Conservation (phyloP, 2,797 vertebrate species). For the Syngnathus rostellatus region DNA sequence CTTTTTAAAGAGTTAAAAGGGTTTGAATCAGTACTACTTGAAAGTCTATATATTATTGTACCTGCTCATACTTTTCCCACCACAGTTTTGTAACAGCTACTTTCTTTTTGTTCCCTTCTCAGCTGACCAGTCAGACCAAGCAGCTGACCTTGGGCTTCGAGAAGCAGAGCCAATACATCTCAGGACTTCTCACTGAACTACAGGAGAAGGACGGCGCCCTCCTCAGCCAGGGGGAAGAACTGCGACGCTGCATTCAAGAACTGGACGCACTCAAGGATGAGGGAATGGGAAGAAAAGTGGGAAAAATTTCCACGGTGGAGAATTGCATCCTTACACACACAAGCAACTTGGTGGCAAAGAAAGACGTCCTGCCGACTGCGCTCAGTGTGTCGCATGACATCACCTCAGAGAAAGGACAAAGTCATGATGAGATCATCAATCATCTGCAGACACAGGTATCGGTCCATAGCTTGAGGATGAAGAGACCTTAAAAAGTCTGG, state of each 20-base stretch:
- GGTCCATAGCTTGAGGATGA: neutral
- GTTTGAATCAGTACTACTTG: neutral
- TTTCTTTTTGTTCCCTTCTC: neutral
- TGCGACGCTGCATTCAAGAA: slow-evolving; percentile 49
- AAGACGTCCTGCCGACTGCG: slow-evolving; percentile 17
- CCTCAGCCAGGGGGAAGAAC: slow-evolving; percentile 52
- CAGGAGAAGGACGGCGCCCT: slow-evolving; percentile 63
- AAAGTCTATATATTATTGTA: neutral
- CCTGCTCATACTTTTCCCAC: neutral
- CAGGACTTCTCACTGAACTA: slow-evolving; percentile 64
- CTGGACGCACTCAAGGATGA: slow-evolving; percentile 30
- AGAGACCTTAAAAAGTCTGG: neutral
- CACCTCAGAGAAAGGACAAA: neutral
- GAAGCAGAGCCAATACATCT: slow-evolving; percentile 71
- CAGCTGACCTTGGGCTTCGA: slow-evolving; percentile 73
- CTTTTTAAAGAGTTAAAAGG: neutral
- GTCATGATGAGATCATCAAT: slow-evolving; percentile 17
- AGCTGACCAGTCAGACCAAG: slow-evolving; percentile 70
- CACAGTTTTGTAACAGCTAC: too few relatives aligned
- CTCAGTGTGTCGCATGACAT: slow-evolving; percentile 5
- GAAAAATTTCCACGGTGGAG: neutral
- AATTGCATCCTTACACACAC: neutral
- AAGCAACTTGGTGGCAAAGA: slow-evolving; percentile 17
- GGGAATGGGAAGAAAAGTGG: slow-evolving; percentile 4
- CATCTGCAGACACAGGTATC: slow-evolving; percentile 54